Evolutionary conservation across 2,888 invertebrate species (phyloP).

Genomic region (Ectemnius continuus): DNA sequence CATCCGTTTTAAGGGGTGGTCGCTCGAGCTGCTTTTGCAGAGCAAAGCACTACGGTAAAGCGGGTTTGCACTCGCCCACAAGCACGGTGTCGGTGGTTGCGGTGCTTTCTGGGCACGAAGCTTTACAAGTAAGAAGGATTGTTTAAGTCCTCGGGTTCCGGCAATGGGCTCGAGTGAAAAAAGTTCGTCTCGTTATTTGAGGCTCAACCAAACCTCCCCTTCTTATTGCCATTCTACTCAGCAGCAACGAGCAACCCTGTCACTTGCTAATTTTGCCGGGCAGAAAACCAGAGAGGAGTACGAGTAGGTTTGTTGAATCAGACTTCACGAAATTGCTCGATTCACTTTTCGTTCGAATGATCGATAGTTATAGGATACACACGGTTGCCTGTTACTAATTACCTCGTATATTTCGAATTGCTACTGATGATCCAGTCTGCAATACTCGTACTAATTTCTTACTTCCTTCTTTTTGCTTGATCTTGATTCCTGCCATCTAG

Average conservation of each 20-base stretch:
- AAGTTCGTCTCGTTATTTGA: slow-evolving; percentile 64
- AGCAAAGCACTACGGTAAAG: slow-evolving; percentile 37
- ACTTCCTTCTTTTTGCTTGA: neutral
- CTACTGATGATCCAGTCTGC: neutral
- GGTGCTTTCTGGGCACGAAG: slow-evolving; percentile 21
- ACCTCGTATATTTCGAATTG: neutral
- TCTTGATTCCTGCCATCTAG: neutral
- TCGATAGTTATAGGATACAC: neutral
- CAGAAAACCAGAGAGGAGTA: slow-evolving; percentile 12
- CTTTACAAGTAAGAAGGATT: slow-evolving; percentile 27
- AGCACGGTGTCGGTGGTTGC: slow-evolving; percentile 28
- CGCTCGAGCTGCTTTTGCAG: slow-evolving; percentile 31
- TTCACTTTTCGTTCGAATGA: neutral
- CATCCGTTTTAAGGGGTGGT: slow-evolving; percentile 35
- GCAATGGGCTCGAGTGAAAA: slow-evolving; percentile 34
- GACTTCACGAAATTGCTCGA: slow-evolving; percentile 9
- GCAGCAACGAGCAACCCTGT: slow-evolving; percentile 43
- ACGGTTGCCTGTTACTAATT: neutral
- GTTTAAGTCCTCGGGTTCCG: neutral
- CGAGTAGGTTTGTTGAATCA: slow-evolving; percentile 4
- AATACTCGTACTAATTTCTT: neutral
- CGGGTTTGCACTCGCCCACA: slow-evolving; percentile 40
- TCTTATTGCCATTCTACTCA: slow-evolving; percentile 39
- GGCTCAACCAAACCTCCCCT: slow-evolving; percentile 61
- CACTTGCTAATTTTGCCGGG: slow-evolving; percentile 41